Percentiles rank a stretch among this genome's conserved stretches.
Conservation (phyloP, 2,797 vertebrate genomes). For the Oreochromis mossambicus region DNA sequence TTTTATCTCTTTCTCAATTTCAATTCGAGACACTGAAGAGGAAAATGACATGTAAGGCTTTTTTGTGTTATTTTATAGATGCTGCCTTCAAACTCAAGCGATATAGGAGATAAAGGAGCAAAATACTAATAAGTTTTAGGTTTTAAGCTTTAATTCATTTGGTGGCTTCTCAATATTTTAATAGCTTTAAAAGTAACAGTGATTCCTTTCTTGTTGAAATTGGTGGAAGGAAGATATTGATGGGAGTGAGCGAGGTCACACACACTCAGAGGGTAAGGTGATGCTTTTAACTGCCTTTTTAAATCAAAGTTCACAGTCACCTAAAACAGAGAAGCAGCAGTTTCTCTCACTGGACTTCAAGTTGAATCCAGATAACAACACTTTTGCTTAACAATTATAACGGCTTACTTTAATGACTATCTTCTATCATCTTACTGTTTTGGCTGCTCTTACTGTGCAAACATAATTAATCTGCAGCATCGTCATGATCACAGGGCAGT, state of each 20-base stretch:
- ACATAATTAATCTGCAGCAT: neutral
- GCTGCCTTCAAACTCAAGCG: neutral
- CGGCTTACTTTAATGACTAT: neutral
- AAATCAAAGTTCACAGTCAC: neutral
- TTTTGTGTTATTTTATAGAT: neutral
- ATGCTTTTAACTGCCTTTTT: neutral
- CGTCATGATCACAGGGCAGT: neutral
- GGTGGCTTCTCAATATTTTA: neutral
- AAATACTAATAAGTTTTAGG: neutral
- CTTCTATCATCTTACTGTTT: neutral
- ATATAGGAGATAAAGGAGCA: neutral
- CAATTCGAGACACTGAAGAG: neutral
- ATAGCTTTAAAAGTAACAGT: neutral
- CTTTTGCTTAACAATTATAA: neutral
- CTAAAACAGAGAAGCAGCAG: neutral
- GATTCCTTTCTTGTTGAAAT: neutral
- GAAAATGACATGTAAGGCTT: neutral
- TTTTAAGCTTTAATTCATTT: neutral
- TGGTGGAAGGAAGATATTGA: neutral
- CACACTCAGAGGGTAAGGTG: neutral
- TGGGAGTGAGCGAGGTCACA: neutral
- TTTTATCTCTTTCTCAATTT: slow-evolving; percentile 10
- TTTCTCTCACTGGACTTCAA: neutral
- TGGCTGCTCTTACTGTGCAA: neutral
- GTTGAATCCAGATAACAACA: neutral